These are phyloP conservation scores for Gephyroberyx darwinii DNA, from an alignment of 2,797 vertebrate genomes.

Conservation along the genomic window DNA sequence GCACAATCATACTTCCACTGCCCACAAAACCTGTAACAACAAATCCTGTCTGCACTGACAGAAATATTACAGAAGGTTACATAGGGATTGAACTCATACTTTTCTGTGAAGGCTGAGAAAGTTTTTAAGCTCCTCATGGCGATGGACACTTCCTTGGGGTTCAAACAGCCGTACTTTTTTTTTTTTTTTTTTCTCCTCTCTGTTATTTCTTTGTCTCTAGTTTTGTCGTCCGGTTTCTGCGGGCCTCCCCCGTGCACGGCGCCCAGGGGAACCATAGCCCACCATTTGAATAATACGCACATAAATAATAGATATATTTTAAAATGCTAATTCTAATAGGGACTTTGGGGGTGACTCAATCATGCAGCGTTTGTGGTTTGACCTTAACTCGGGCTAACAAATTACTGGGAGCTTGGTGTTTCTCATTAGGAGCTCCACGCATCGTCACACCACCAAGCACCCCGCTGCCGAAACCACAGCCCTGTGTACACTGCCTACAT, in stretches of 20 bases:
- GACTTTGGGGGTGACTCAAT: slow-evolving; percentile 74
- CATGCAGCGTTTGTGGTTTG: slow-evolving; percentile 72
- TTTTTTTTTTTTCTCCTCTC: slow-evolving; percentile 52
- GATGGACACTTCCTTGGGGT: slow-evolving; percentile 39
- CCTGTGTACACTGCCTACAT: slow-evolving; percentile 20
- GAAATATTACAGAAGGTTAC: slow-evolving; percentile 1
- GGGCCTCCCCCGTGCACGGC: slow-evolving; percentile 32
- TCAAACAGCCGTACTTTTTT: slow-evolving; percentile 11
- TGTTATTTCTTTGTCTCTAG: slow-evolving; percentile 52
- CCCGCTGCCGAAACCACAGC: slow-evolving; percentile 45
- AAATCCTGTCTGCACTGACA: not conserved
- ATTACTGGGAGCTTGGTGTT: slow-evolving; percentile 66
- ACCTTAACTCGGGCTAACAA: slow-evolving; percentile 72
- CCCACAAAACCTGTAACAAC: not conserved
- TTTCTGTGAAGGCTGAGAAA: slow-evolving; percentile 10
- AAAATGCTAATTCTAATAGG: slow-evolving; percentile 77
- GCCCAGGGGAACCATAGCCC: slow-evolving; percentile 64
- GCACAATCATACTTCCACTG: not conserved
- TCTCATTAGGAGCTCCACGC: slow-evolving; percentile 73
- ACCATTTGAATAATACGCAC: slow-evolving; percentile 75
- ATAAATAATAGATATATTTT: slow-evolving; percentile 83
- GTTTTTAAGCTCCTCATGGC: slow-evolving; percentile 30
- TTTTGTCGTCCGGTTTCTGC: slow-evolving; percentile 56
- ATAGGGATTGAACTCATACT: not conserved
- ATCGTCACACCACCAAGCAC: slow-evolving; percentile 64